Evolutionary conservation across 2,797 vertebrate species (phyloP).

Genomic region (Loriculus beryllinus): DNA sequence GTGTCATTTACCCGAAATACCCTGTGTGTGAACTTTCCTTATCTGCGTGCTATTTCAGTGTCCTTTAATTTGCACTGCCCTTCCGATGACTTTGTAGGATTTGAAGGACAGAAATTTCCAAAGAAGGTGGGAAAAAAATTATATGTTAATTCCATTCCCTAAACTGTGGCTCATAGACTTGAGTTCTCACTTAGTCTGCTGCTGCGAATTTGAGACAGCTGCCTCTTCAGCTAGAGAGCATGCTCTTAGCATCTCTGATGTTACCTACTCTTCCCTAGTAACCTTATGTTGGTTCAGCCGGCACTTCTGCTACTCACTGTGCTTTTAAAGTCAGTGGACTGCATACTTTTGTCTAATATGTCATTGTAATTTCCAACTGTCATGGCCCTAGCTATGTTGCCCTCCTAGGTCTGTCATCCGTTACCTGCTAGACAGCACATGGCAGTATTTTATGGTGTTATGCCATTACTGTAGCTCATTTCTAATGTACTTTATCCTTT

Average conservation of each 20-base stretch:
- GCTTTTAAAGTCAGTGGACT: background rate
- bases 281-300: background rate
- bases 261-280: background rate
- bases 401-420: background rate
- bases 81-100: background rate
- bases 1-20: background rate
- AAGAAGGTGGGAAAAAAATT: background rate
- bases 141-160: background rate
- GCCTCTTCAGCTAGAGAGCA: background rate
- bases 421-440: background rate
- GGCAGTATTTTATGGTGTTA: background rate
- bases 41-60: accelerated
- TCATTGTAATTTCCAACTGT: background rate
- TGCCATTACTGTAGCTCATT: background rate
- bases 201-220: background rate
- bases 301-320: background rate
- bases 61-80: background rate
- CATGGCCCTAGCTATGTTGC: background rate
- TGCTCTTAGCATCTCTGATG: background rate
- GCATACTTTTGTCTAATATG: background rate
- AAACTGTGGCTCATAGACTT: background rate
- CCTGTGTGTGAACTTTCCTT: background rate
- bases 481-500: background rate
- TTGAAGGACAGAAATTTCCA: background rate
- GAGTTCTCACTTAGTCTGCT: background rate